Evolutionary conservation across 2,113 vertebrate genomes (phyloP).

Genomic region (Pelusios castaneus): DNA sequence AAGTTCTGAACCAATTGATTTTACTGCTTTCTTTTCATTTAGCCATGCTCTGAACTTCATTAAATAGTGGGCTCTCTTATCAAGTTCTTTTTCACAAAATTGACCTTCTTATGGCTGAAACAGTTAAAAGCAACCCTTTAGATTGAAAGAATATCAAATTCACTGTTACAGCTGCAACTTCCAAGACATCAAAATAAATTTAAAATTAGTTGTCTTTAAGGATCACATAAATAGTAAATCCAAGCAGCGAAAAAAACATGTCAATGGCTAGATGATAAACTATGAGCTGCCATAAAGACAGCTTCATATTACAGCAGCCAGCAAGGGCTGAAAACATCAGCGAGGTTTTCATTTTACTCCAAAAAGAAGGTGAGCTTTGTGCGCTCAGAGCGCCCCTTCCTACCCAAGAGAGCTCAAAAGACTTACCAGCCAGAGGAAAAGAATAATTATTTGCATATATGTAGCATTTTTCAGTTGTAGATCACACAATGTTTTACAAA

Average conservation of each 20-base stretch:
- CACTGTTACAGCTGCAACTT: neutral
- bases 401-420: neutral
- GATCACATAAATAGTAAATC: conserved; percentile 10
- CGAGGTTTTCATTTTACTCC: neutral
- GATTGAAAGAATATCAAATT: neutral
- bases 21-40: neutral
- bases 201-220: neutral
- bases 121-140: neutral
- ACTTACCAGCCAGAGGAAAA: neutral
- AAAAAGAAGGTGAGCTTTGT: conserved; percentile 21
- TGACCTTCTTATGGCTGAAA: neutral
- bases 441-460: neutral
- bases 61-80: neutral
- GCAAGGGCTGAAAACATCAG: conserved; percentile 31
- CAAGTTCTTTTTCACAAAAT: rapidly evolving
- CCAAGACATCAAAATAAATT: neutral
- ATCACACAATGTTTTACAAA: rapidly evolving
- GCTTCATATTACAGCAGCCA: neutral
- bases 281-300: neutral
- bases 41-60: neutral
- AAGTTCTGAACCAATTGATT: neutral
- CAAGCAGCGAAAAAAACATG: neutral
- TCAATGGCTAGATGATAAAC: conserved; percentile 22
- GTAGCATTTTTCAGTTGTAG: neutral
- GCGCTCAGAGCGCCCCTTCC: neutral